These are phyloP conservation scores for Falco berigora DNA, from an alignment of 2,797 vertebrate species.

Conservation along the genomic window DNA sequence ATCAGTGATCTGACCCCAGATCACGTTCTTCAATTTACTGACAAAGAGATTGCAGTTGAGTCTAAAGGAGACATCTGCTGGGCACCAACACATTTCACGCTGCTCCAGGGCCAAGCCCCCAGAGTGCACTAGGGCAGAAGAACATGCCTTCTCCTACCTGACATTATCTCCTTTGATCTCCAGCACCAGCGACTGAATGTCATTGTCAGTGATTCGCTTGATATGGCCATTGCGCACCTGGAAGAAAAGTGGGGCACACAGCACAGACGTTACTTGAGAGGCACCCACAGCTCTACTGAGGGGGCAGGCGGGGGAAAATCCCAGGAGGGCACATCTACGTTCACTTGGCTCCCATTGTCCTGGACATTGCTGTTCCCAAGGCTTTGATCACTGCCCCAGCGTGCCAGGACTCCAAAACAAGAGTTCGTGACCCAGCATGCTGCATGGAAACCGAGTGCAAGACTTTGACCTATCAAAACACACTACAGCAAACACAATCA, in stretches of 20 bases:
- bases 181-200: conserved; percentile 93
- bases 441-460: rapidly evolving
- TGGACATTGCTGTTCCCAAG: background rate
- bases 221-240: conserved; percentile 97
- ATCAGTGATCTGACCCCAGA: background rate
- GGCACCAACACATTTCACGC: background rate
- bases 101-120: background rate
- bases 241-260: background rate
- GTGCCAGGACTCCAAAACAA: background rate
- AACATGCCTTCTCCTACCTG: conserved; percentile 74
- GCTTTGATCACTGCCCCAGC: background rate
- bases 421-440: background rate
- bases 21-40: background rate
- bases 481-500: background rate
- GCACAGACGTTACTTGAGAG: background rate
- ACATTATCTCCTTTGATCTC: conserved; percentile 96
- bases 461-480: background rate
- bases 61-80: background rate
- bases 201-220: conserved; percentile 93
- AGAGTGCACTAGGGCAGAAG: background rate
- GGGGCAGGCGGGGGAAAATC: background rate
- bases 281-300: background rate
- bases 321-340: background rate
- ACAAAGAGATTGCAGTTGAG: background rate
- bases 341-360: background rate